Evolutionary conservation across 1,140 invertebrate species (phyloP), one percentile per base, ranked within the genome.

Genomic region (Listronotus bonariensis): DNA sequence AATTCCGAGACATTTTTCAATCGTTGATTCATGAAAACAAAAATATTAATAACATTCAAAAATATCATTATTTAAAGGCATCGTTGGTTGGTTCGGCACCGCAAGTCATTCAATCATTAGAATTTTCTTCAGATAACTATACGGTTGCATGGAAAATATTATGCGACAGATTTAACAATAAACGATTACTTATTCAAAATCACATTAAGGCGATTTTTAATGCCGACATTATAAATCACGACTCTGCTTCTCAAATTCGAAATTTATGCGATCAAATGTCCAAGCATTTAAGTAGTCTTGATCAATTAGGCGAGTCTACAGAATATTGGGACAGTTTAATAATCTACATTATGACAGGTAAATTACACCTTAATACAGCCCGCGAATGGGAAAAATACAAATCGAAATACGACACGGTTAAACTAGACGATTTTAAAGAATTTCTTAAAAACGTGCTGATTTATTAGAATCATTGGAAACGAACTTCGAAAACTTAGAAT

Each of bases 261-360:
- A 26, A 26, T 5, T 45, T 72, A 0, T 34, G 69, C 15, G 73
- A 73, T 45, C 40, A 68, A 40, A 32, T 72, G 18, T 20, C 48
- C 14, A 74, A 57, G 40, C 63, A 74, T 57, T 11, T 70, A 0
- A 56, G 65, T 8, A 68, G 70, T 1, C 32, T 76, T 6, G 32
- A 58, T 10, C 34, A 51, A 12, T 46, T 70, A 32, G 40, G 41
- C 3, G 46, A 72, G 57, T 67, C 70, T 0, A 54, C 68, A 8
- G 18, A 67, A 9, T 38, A 68, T 3, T 76, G 71, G 72, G 69
- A 73, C 52, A 64, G 58, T 6, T 20, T 75, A 31, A 64, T 75
- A 9, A 68, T 75, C 31, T 54, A 64, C 36, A 26, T 64, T 14
- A 58, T 68, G 10, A 20, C 60, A 9, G 10, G 15, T 7, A 68